These are phyloP conservation scores for Drosophila subquinaria DNA, from an alignment of 2,888 invertebrate species.

Conservation along the genomic window DNA sequence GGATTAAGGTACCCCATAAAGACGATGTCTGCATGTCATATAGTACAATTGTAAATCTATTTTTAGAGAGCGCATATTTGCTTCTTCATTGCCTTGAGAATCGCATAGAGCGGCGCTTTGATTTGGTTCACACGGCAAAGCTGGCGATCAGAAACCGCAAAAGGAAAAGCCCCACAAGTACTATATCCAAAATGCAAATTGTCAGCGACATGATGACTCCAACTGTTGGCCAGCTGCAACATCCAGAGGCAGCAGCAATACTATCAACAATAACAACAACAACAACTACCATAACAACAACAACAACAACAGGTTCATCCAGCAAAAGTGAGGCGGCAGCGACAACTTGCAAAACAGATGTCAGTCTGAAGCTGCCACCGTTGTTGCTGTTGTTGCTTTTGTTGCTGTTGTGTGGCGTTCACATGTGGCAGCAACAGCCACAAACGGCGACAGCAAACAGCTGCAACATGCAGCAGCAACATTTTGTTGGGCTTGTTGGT, in stretches of 20 bases:
- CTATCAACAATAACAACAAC: constrained; percentile 30
- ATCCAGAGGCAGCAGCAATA: constrained; percentile 32
- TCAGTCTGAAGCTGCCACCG: constrained; percentile 51
- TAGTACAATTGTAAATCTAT: background rate
- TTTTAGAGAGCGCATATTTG: background rate
- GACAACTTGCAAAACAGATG: constrained; percentile 73
- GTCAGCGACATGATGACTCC: constrained; percentile 51
- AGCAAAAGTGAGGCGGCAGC: constrained; percentile 35
- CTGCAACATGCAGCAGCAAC: constrained; percentile 74
- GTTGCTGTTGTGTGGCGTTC: constrained; percentile 47
- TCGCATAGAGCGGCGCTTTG: constrained; percentile 21
- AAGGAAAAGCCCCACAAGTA: constrained; percentile 72
- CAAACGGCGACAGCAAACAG: constrained; percentile 51
- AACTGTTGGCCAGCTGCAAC: constrained; percentile 60
- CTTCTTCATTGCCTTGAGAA: constrained; percentile 22
- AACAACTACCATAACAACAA: constrained; percentile 31
- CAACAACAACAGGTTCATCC: constrained; percentile 66
- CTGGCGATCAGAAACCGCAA: constrained; percentile 35
- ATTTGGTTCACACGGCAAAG: constrained; percentile 63
- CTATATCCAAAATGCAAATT: constrained; percentile 59
- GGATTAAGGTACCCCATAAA: background rate
- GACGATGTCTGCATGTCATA: constrained; percentile 1
- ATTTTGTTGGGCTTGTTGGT: constrained; percentile 40
- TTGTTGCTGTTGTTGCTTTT: constrained; percentile 11
- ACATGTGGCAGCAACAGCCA: constrained; percentile 56